Evolutionary conservation across 2,797 vertebrate species (phyloP), one percentile per base, ranked within the genome.

Genomic region (Linurgus olivaceus): DNA sequence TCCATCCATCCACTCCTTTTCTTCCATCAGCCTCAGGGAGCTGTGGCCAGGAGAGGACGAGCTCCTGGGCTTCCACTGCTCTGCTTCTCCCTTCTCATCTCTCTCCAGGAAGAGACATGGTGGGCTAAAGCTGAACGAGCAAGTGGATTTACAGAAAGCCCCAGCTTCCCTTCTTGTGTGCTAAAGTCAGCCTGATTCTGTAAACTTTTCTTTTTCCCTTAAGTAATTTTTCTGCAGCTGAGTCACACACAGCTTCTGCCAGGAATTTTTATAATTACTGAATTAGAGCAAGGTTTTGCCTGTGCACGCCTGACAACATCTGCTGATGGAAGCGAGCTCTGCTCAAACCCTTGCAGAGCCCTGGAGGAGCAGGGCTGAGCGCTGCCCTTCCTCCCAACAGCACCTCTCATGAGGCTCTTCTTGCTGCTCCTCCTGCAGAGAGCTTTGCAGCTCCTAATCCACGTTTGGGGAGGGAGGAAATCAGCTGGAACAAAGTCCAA

Each of bases 241-340:
- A 98, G 97, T 98, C 97, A 98, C 85, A 51, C 0, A 1, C 63
- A 90, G 88, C 62, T 94, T 72, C 93, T 97, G 97, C 97, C 98
- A 98, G 97, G 96, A 97, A 97, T 96, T 93, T 97, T 96, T 96
- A 87, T 97, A 97, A 98, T 97, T 97, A 97, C 90, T 79, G 97
- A 97, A 97, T 94, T 94, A 96, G 92, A 92, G 94, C 93, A 84
- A 97, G 93, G 84, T 70, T 96, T 91, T 96, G 97, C 94, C 93
- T 73, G 77, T 89, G 96, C 97, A 97, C 6, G 97, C 94, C 96
- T 97, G 71, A 93, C 90, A 96, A 88, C 96, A 96, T 97, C 96
- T 97, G 97, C 96, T 96, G 93, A 94, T 57, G 67, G 78, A 88
- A 96, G 86, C 8, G 48, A 94, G 83, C 85, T 58, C 79, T 28